Conservation (phyloP, 2,113 vertebrate genomes). For the Mustela lutreola region DNA sequence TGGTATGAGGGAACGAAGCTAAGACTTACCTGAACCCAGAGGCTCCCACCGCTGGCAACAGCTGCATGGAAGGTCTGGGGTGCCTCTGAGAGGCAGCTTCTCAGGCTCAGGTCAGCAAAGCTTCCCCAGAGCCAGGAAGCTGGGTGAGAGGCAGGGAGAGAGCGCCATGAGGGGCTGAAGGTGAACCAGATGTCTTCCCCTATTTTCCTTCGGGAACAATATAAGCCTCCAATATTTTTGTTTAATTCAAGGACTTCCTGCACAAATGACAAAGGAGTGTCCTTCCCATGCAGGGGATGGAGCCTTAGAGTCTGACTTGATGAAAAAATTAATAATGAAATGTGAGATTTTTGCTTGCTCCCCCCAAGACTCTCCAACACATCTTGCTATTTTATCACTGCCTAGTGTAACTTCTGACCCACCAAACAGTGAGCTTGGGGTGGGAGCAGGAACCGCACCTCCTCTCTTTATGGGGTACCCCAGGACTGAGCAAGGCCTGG, state of each 20-base stretch:
- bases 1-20: rapidly evolving
- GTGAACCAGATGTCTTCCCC: background rate
- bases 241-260: background rate
- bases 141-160: background rate
- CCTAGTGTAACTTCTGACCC: background rate
- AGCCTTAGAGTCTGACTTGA: background rate
- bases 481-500: background rate
- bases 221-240: background rate
- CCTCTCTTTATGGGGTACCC: background rate
- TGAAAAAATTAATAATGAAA: background rate
- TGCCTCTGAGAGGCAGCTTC: background rate
- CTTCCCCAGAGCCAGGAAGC: background rate
- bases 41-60: background rate
- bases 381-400: background rate
- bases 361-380: background rate
- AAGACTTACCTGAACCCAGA: background rate
- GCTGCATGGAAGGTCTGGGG: background rate
- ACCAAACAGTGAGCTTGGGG: background rate
- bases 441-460: background rate
- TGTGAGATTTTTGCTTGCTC: background rate
- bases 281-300: background rate
- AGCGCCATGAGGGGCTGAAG: background rate
- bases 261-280: background rate
- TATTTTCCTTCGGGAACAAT: background rate
- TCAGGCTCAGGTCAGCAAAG: background rate